A percentile compares a stretch with the other conserved stretches of the same genome.
Conservation (phyloP, 2,888 invertebrate genomes). For the Leptopilina drosophilae region DNA sequence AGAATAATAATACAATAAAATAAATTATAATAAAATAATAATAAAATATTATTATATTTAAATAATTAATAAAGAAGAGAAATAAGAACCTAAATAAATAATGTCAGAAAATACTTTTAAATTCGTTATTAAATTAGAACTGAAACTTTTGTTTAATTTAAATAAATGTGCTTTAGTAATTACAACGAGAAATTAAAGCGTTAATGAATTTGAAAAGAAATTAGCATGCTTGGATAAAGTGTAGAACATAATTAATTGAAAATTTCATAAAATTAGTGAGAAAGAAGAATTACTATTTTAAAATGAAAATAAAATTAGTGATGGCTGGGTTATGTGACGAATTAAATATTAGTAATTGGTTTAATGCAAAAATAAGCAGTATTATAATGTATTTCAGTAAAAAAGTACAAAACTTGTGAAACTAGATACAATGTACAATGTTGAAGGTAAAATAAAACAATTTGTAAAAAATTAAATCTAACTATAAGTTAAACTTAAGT, state of each 20-base stretch:
- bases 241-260: background rate
- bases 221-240: background rate
- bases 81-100: no score
- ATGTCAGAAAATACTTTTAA: no score
- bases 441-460: background rate
- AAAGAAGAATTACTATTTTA: background rate
- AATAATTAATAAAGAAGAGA: no score
- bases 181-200: no score
- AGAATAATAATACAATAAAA: no score
- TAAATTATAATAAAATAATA: no score
- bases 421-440: background rate
- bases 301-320: no score
- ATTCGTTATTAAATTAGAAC: no score
- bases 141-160: no score
- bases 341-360: conserved; percentile 15
- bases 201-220: background rate
- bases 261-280: background rate
- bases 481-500: background rate
- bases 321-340: background rate
- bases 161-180: no score
- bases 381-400: conserved; percentile 7
- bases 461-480: background rate
- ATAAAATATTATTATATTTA: no score
- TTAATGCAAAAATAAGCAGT: background rate
- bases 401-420: conserved; percentile 15